These are phyloP conservation scores for Euspilapteryx auroguttella DNA, from an alignment of 2,888 invertebrate genomes.

Conservation along the genomic window DNA sequence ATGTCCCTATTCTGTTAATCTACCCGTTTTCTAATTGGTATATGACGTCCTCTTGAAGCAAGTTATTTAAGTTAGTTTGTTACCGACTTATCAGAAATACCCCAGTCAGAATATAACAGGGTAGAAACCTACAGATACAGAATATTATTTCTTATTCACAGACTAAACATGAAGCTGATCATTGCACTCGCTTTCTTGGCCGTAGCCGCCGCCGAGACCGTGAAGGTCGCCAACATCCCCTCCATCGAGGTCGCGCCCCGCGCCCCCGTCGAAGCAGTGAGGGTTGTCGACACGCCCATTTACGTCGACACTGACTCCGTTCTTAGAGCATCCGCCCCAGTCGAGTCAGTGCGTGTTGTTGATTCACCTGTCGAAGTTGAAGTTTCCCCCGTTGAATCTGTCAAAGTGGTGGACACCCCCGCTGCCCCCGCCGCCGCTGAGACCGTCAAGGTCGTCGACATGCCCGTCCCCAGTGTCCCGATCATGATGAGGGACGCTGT, in stretches of 20 bases:
- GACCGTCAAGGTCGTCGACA: neutral
- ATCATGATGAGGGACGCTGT: neutral
- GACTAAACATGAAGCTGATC: slow-evolving; percentile 33
- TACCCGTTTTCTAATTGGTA: too few relatives aligned
- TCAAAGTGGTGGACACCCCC: slow-evolving; percentile 1
- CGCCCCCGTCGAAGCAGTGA: slow-evolving; percentile 1
- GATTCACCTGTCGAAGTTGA: slow-evolving; percentile 2
- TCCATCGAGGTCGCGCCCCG: slow-evolving; percentile 4
- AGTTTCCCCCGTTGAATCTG: neutral
- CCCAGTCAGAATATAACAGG: too few relatives aligned
- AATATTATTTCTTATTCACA: slow-evolving; percentile 10
- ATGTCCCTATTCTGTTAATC: too few relatives aligned
- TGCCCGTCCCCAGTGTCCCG: neutral
- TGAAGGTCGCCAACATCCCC: slow-evolving; percentile 5
- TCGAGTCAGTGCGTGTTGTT: slow-evolving; percentile 2
- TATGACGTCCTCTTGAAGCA: neutral
- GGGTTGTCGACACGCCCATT: slow-evolving; percentile 7
- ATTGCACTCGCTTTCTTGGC: slow-evolving; percentile 25
- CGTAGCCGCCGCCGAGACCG: slow-evolving; percentile 2
- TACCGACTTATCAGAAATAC: too few relatives aligned
- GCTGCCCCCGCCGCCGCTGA: neutral
- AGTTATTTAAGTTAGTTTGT: too few relatives aligned
- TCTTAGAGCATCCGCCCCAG: too few relatives aligned
- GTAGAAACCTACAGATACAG: too few relatives aligned
- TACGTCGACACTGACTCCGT: slow-evolving; percentile 2